Percentiles rank a stretch among this genome's conserved stretches.
Evolutionary conservation across 2,797 vertebrate species (phyloP).

Genomic region (Clarias pachynema): DNA sequence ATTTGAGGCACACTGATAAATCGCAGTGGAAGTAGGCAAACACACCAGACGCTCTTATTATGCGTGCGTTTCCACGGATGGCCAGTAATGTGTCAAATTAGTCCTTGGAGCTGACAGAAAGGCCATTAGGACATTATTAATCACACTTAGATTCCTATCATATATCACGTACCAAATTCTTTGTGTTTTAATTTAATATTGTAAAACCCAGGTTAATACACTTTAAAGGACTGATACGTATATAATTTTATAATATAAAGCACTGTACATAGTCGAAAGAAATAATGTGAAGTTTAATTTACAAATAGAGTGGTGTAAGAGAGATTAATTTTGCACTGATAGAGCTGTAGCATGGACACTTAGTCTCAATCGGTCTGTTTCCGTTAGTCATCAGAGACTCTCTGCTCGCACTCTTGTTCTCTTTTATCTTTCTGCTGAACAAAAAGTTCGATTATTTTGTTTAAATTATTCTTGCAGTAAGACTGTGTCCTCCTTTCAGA

Average conservation of each 20-base stretch:
- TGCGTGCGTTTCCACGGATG: conserved; percentile 39
- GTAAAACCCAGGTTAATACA: conserved; percentile 47
- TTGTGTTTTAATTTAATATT: conserved; percentile 16
- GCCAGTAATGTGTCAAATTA: conserved; percentile 73
- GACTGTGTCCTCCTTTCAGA: conserved; percentile 11
- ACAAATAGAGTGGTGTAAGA: background rate
- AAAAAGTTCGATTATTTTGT: conserved; percentile 49
- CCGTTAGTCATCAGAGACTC: conserved; percentile 46
- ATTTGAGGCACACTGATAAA: conserved; percentile 68
- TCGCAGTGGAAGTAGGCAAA: conserved; percentile 60
- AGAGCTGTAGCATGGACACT: background rate
- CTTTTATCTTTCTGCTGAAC: conserved; percentile 40
- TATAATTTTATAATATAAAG: conserved; percentile 41
- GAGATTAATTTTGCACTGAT: background rate
- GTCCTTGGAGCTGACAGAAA: conserved; percentile 67
- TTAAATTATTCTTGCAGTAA: conserved; percentile 34
- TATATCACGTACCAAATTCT: conserved; percentile 62
- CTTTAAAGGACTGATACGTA: conserved; percentile 66
- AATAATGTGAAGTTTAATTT: background rate
- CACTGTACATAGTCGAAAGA: background rate
- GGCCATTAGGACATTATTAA: conserved; percentile 77
- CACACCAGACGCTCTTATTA: conserved; percentile 60
- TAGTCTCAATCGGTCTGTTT: conserved; percentile 8
- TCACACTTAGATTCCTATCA: conserved; percentile 65
- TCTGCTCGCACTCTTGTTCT: background rate